Base-by-base conservation (phyloP, 2,888 invertebrate species). In the Seira sanloemensis region DNA sequence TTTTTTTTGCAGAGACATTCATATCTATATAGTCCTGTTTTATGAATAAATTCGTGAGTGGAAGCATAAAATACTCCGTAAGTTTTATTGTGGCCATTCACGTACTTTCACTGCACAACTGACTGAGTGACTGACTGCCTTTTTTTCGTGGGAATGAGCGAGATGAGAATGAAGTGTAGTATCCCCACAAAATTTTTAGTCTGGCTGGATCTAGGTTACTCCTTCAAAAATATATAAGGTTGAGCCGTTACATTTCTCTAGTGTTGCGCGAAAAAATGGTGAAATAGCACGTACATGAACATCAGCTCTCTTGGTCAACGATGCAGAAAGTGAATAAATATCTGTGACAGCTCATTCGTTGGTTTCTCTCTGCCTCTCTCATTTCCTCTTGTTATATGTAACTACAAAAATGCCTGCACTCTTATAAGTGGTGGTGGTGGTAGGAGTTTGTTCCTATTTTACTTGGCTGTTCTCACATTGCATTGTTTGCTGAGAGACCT, bases 301-400 rank as follows among this genome's bases (percentile, higher is more conserved):
- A 77, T 82, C 82, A 82, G 82, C 76, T 76, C 72, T 72, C 62
- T 37, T 82, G 82, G 82, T 77, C 82, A 82, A 72, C 76, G 82
- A 82, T 82, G 82, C 72, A 82, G 82, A 82, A 82, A 82, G 65
- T 76, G 82, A 82, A 82, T 82, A 76, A 82, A 76, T 82, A 82
- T 76, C 71, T 58, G 27, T 76, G 82, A 82, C 82, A 82, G 82
- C 82, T 82, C 82, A 76, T 82, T 82, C 82, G 71, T 71, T 81
- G 74, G 25, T 73, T 62, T 62, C 23, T 12, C 37, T 37, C 37
- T n/a, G n/a, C 37, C 62, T n/a, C 62, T 16, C 62, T 62, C 21
- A 62, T 62, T 62, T n/a, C 21, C 62, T 19, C 62, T 21, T 62
- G 23, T 23, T 62, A n/a, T 2, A 19, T n/a, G 58, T 58, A 23